Evolutionary conservation across 2,113 vertebrate genomes (phyloP).

Genomic region (Brienomyrus longianalis): DNA sequence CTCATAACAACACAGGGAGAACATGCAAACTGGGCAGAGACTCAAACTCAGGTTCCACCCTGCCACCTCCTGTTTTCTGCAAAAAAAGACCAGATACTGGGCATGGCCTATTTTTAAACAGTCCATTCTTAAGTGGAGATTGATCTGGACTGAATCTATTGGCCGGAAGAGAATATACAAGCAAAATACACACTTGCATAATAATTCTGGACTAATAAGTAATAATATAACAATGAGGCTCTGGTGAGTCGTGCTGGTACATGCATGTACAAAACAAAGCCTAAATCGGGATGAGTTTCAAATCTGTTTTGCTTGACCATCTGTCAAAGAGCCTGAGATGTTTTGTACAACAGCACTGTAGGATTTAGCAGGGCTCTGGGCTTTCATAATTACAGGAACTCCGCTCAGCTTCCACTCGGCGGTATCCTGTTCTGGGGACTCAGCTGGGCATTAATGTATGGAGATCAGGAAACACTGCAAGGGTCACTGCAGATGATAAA

Average conservation of each 20-base stretch:
- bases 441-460: constrained; percentile 1
- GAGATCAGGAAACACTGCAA: not conserved
- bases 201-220: not conserved
- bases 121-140: not conserved
- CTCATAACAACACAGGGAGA: not conserved
- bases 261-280: not conserved
- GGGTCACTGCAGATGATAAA: not conserved
- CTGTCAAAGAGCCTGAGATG: not conserved
- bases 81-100: not conserved
- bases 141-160: not conserved
- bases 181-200: not conserved
- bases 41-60: no score
- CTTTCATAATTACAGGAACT: constrained; percentile 5
- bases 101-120: not conserved
- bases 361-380: not conserved
- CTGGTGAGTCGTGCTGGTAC: not conserved
- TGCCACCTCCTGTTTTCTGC: not conserved
- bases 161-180: not conserved
- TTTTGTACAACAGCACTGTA: not conserved
- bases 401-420: not conserved
- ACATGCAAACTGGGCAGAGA: not conserved
- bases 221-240: not conserved
- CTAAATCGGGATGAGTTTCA: not conserved
- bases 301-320: not conserved
- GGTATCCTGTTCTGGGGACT: not conserved